Percentiles rank a stretch among this genome's conserved stretches.
phyloP scores from a whole-genome alignment of 2,797 vertebrate species.

The Myoxocephalus aenaeus region DNA sequence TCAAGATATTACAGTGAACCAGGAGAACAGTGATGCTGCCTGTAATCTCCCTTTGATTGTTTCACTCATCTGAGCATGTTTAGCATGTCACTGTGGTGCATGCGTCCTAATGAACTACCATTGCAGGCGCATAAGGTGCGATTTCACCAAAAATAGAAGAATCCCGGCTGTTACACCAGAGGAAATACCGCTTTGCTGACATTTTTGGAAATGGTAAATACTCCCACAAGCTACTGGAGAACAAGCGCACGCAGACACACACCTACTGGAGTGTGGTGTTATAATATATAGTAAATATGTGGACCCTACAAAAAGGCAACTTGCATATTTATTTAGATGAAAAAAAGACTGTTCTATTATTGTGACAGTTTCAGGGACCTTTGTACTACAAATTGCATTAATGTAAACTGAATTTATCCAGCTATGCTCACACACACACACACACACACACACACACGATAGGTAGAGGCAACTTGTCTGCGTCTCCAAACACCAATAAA shows the following conservation, averaged over 20 bases:
- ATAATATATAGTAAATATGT: too few relatives aligned
- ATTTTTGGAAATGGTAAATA: conserved; percentile 17
- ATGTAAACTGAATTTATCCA: neutral
- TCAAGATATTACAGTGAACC: conserved; percentile 46
- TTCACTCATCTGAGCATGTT: neutral
- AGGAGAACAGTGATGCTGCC: conserved; percentile 24
- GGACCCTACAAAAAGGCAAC: neutral
- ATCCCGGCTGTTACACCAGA: neutral
- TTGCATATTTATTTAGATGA: neutral
- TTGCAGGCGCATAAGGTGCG: neutral
- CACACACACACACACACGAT: neutral
- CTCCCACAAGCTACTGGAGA: neutral
- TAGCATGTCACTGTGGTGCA: neutral
- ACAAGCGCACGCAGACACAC: neutral
- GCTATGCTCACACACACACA: conserved; percentile 10
- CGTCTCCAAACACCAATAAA: conserved; percentile 18
- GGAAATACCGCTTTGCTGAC: conserved; percentile 13
- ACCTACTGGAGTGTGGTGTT: neutral
- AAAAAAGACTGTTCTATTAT: neutral
- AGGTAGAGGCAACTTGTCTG: conserved; percentile 22
- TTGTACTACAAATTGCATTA: neutral
- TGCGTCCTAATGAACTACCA: neutral
- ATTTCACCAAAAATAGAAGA: neutral
- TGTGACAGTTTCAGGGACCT: neutral
- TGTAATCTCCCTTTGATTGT: conserved; percentile 28